Evolutionary conservation across 1,140 invertebrate genomes (phyloP).

Genomic region (Hycleus phaleratus): DNA sequence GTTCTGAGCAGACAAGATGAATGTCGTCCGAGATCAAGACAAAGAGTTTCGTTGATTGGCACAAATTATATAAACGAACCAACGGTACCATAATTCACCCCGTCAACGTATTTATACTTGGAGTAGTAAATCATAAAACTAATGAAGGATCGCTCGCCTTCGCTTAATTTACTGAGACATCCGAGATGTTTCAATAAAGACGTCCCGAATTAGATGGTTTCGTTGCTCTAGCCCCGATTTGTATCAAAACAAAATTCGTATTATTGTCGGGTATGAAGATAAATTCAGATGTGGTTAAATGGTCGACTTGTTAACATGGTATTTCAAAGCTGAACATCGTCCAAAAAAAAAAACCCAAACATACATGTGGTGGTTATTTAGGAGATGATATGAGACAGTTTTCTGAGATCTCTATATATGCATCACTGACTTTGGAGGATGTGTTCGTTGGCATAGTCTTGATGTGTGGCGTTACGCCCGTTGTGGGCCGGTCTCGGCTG

Average conservation of each 20-base stretch:
- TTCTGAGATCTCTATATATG: constrained; percentile 13
- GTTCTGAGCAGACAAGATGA: constrained; percentile 28
- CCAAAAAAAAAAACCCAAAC: not conserved
- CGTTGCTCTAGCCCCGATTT: too few relatives aligned
- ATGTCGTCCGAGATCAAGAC: constrained; percentile 27
- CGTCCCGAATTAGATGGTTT: constrained; percentile 5
- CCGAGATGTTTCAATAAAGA: constrained; percentile 29
- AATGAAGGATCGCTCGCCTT: constrained; percentile 21
- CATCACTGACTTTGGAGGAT: constrained; percentile 18
- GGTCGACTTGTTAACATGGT: constrained; percentile 9
- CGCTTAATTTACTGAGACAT: constrained; percentile 27
- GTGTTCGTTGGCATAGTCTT: constrained; percentile 15
- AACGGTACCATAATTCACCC: constrained; percentile 22
- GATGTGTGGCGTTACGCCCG: constrained; percentile 21
- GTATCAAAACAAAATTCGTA: too few relatives aligned
- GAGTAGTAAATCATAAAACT: constrained; percentile 29
- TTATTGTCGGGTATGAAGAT: not conserved
- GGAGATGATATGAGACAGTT: constrained; percentile 12
- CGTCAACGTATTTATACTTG: constrained; percentile 18
- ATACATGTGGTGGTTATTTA: constrained; percentile 7
- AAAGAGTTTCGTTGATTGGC: constrained; percentile 30
- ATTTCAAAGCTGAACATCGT: constrained; percentile 7
- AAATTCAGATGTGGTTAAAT: not conserved
- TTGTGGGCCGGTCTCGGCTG: constrained; percentile 17
- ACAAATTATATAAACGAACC: constrained; percentile 34